Conservation (phyloP, 2,888 invertebrate genomes). For the Cepaea hortensis region DNA sequence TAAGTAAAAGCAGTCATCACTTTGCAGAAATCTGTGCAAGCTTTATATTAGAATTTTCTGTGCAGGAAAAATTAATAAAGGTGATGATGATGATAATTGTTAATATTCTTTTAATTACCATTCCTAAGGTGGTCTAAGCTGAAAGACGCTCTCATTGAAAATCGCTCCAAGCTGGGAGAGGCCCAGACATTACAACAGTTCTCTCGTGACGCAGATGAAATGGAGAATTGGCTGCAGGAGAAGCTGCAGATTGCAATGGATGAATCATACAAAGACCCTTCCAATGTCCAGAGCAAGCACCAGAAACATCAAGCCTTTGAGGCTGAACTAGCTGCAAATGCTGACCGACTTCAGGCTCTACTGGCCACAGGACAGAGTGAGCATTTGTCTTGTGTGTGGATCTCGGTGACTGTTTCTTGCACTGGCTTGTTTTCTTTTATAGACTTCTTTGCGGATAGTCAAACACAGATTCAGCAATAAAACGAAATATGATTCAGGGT, state of each 20-base stretch:
- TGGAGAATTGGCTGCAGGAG: constrained; percentile 99
- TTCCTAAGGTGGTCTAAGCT: constrained; percentile 83
- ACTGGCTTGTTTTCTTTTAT: too few species aligned
- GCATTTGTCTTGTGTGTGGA: constrained; percentile 33
- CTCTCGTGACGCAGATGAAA: constrained; percentile 98
- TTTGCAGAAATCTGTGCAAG: too few species aligned
- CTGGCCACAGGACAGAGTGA: constrained; percentile 88
- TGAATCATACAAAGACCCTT: constrained; percentile 91
- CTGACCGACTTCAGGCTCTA: constrained; percentile 96
- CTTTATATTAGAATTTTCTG: too few species aligned
- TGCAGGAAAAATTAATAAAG: too few species aligned
- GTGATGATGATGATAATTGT: too few species aligned
- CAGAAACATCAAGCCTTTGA: constrained; percentile 99
- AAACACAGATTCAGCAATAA: too few species aligned
- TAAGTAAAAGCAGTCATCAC: too few species aligned
- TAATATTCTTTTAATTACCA: background rate
- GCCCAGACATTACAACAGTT: constrained; percentile 90
- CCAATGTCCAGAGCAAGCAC: constrained; percentile 86
- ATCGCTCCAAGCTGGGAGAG: constrained; percentile 95
- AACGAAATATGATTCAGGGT: too few species aligned
- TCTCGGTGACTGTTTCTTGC: too few species aligned
- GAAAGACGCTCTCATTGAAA: constrained; percentile 98
- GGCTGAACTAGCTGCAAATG: constrained; percentile 98
- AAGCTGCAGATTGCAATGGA: constrained; percentile 95
- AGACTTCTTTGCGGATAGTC: too few species aligned